Evolutionary conservation across 2,113 vertebrate genomes (phyloP).

Genomic region (Ceyx margarethae): DNA sequence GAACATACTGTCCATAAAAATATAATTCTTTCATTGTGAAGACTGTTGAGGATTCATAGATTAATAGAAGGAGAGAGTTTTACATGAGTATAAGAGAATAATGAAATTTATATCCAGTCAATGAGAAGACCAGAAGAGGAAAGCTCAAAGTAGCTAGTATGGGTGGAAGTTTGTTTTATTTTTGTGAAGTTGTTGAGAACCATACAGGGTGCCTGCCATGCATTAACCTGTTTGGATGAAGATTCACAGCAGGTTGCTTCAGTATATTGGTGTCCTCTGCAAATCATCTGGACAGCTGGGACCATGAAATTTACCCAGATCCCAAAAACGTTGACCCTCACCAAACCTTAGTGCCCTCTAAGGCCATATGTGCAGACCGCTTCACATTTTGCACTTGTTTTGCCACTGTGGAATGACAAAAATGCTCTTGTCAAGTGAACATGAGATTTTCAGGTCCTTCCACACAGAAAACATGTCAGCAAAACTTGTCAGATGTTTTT

Average conservation of each 20-base stretch:
- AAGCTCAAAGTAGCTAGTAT: not conserved
- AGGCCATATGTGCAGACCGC: constrained; percentile 73
- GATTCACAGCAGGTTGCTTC: constrained; percentile 87
- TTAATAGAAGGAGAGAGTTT: not conserved
- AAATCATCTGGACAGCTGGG: constrained; percentile 90
- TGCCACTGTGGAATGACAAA: constrained; percentile 79
- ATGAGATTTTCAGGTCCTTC: constrained; percentile 75
- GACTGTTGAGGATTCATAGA: not conserved
- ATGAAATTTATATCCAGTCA: constrained; percentile 43
- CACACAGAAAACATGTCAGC: constrained; percentile 34
- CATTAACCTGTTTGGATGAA: constrained; percentile 81
- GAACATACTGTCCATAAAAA: not conserved
- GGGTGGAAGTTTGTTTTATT: constrained; percentile 57
- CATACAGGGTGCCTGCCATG: constrained; percentile 78
- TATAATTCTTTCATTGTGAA: not conserved
- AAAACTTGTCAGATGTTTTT: constrained; percentile 44
- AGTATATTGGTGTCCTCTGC: constrained; percentile 78
- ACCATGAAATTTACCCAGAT: constrained; percentile 92
- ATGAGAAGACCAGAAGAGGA: constrained; percentile 30
- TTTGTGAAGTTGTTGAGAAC: constrained; percentile 56
- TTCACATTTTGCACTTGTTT: constrained; percentile 79
- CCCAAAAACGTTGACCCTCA: constrained; percentile 81
- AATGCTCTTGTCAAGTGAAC: constrained; percentile 71
- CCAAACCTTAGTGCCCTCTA: constrained; percentile 73
- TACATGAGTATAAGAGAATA: not conserved